phyloP scores from a whole-genome alignment of 2,113 vertebrate species.

The Pteropus alecto region DNA sequence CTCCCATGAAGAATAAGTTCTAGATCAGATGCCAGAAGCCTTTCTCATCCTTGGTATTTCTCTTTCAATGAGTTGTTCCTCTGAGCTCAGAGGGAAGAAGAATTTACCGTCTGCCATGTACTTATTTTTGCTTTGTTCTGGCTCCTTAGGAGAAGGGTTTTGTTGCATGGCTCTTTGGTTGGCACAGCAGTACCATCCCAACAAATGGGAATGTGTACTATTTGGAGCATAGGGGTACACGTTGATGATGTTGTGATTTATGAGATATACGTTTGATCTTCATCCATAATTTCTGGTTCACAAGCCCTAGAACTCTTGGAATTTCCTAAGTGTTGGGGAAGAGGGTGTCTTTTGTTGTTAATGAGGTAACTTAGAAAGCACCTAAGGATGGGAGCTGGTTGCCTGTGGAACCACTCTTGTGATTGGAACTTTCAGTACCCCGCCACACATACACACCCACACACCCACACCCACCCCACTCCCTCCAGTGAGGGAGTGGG shows the following conservation, averaged over 20 bases:
- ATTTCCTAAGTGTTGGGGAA: not conserved
- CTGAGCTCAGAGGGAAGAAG: not conserved
- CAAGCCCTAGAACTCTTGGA: not conserved
- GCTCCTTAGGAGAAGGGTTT: not conserved
- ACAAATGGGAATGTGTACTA: not conserved
- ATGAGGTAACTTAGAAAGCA: not conserved
- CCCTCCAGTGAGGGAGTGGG: too few relatives aligned
- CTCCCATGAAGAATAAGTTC: not conserved
- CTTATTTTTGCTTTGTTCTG: not conserved
- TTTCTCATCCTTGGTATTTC: not conserved
- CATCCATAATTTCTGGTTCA: not conserved
- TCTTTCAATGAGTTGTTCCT: not conserved
- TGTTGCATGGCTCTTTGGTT: not conserved
- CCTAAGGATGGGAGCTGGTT: not conserved
- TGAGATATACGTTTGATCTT: not conserved
- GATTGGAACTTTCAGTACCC: not conserved
- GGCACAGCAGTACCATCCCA: not conserved
- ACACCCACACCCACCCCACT: not conserved
- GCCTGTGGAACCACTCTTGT: not conserved
- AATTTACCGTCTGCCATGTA: not conserved
- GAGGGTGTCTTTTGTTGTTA: too few relatives aligned
- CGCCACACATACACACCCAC: not conserved
- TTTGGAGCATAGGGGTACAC: not conserved
- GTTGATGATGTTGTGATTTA: not conserved
- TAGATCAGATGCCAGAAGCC: not conserved